Evolutionary conservation across 2,797 vertebrate species (phyloP), one percentile per base, ranked within the genome.

Genomic region (Hypotaenidia okinawae): DNA sequence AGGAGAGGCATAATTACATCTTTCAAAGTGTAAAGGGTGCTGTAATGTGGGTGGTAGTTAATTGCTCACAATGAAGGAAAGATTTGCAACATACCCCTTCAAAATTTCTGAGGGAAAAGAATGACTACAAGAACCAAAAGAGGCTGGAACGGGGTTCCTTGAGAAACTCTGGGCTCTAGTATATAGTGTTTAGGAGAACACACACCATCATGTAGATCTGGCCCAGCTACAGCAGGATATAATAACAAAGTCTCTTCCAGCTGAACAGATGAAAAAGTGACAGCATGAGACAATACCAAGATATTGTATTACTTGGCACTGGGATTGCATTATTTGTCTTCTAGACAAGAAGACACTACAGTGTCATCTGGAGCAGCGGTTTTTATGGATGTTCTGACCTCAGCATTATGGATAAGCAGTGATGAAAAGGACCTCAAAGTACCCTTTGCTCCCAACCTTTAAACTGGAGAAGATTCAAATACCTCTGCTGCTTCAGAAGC

Each of bases 331-430:
- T 73, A 79, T 92, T 92, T 89, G 24, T 93, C 68, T 94, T 94
- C 57, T 17, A 59, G 67, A 45, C 39, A 80, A 77, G 75, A 84
- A 70, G 67, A 80, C 49, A 87, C 47, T 37, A 33, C 1, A 11
- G 14, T 87, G 91, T 49, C 66, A 88, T 30, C 72, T 22, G 68
- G 57, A 82, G n/a, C 25, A 85, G 43, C 9, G 19, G 18, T 9
- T 64, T 91, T 92, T 93, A 87, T 74, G 45, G 57, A 64, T 94
- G 57, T 74, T 85, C 82, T 92, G 87, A 79, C 45, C 45, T 37
- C 30, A 63, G 35, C 17, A 24, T 33, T 70, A 37, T 3, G 5
- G 87, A 84, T 87, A 80, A 82, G 3, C 25, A 51, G 41, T 39
- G 57, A 82, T 82, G 55, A 52, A 83, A 93, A 55, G 55, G 27